Conservation (phyloP, 2,888 invertebrate genomes). For the Epirrhoe alternata region DNA sequence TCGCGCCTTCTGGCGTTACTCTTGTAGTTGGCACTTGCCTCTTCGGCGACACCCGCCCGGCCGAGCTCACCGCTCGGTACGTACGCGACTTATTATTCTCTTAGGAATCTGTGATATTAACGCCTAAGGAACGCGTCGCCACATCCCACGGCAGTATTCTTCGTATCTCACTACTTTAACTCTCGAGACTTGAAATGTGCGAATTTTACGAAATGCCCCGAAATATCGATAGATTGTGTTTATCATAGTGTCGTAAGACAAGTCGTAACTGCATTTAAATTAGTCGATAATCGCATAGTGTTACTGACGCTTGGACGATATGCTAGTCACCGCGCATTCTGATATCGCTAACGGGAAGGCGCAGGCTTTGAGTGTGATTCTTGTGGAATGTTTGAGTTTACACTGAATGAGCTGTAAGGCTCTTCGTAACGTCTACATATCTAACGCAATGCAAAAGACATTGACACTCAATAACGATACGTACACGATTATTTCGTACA, state of each 20-base stretch:
- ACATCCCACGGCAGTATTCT: constrained; percentile 41
- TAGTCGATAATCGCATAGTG: constrained; percentile 55
- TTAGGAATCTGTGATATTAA: constrained; percentile 83
- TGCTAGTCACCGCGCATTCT: constrained; percentile 60
- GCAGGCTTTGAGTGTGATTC: constrained; percentile 20
- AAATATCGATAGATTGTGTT: constrained; percentile 16
- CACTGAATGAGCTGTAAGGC: constrained; percentile 10
- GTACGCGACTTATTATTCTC: constrained; percentile 56
- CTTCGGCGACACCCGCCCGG: constrained; percentile 22
- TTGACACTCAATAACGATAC: constrained; percentile 49
- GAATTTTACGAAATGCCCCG: constrained; percentile 6
- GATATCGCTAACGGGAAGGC: constrained; percentile 31
- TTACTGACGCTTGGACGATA: constrained; percentile 57
- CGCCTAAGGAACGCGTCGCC: constrained; percentile 70
- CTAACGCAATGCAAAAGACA: constrained; percentile 47
- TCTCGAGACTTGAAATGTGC: constrained; percentile 29
- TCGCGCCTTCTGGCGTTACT: constrained; percentile 24
- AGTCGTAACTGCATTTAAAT: constrained; percentile 60
- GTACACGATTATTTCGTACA: constrained; percentile 55
- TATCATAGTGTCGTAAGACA: constrained; percentile 41
- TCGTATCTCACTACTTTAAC: constrained; percentile 65
- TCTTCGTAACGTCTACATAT: constrained; percentile 58
- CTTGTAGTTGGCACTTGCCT: constrained; percentile 28
- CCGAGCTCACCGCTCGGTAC: constrained; percentile 33
- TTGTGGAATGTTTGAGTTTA: constrained; percentile 19